A percentile compares a stretch with the other conserved stretches of the same genome.
Conservation (phyloP, 1,140 invertebrate species). For the Propsilocerus akamusi region DNA sequence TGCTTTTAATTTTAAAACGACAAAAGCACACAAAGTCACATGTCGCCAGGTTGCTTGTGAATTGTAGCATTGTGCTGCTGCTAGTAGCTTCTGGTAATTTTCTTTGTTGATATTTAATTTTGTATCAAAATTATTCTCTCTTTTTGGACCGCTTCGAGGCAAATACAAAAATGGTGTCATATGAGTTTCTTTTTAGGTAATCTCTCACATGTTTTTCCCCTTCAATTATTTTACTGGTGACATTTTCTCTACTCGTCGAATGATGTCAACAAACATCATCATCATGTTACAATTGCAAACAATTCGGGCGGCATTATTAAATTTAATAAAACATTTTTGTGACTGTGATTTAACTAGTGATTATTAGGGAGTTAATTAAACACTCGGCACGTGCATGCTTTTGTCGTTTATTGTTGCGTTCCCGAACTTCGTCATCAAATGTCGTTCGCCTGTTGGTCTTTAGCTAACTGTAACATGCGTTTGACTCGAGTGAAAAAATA, state of each 20-base stretch:
- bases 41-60: background rate
- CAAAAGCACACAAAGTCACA: background rate
- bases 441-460: too few relatives aligned
- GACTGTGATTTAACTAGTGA: conserved; percentile 1
- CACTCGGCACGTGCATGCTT: background rate
- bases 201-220: background rate
- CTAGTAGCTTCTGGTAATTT: too few relatives aligned
- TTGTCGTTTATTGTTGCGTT: background rate
- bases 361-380: conserved; percentile 4
- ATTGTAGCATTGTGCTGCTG: too few relatives aligned
- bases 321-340: conserved; percentile 2
- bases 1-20: background rate
- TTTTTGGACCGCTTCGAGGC: too few relatives aligned
- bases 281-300: background rate
- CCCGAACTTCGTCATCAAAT: too few relatives aligned
- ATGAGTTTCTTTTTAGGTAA: too few relatives aligned
- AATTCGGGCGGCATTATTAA: background rate
- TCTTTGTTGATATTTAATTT: too few relatives aligned
- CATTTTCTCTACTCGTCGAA: background rate
- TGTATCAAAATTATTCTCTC: too few relatives aligned
- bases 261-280: background rate
- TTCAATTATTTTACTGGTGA: background rate
- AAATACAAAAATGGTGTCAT: too few relatives aligned
- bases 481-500: too few relatives aligned
- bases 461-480: too few relatives aligned